phyloP scores from a whole-genome alignment of 2,113 vertebrate genomes.

The Tragelaphus strepsiceros region DNA sequence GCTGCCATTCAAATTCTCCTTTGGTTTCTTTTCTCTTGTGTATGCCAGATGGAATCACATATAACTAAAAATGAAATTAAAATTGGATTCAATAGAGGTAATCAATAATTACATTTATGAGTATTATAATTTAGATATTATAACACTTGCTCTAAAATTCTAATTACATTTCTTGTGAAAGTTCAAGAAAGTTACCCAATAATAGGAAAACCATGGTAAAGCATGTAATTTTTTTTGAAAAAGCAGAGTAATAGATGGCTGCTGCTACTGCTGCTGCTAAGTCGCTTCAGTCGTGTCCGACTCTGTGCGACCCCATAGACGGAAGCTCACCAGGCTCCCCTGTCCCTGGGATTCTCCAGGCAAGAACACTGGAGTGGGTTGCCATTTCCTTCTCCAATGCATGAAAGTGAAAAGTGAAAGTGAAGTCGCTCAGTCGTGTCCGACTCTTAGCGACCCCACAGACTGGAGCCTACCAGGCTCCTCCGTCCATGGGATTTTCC shows the following conservation, averaged over 20 bases:
- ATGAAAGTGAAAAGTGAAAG: too few species aligned
- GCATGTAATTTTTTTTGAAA: neutral
- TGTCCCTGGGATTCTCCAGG: too few species aligned
- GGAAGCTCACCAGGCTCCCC: too few species aligned
- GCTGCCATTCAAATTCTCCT: neutral
- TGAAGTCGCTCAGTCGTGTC: too few species aligned
- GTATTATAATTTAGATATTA: neutral
- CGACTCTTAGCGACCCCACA: too few species aligned
- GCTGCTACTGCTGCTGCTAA: too few species aligned
- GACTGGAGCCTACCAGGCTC: too few species aligned
- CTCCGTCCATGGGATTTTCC: too few species aligned
- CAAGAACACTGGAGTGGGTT: too few species aligned
- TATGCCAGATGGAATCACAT: neutral
- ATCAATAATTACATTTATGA: neutral
- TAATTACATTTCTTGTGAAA: neutral
- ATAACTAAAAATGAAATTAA: slow-evolving; percentile 26
- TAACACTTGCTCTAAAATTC: neutral
- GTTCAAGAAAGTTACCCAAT: neutral
- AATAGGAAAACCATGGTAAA: neutral
- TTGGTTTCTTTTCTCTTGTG: neutral
- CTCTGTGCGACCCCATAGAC: too few species aligned
- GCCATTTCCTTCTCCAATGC: too few species aligned
- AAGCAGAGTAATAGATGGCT: neutral
- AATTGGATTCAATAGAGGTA: neutral
- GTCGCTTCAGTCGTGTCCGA: too few species aligned